Evolutionary conservation across 2,797 vertebrate species (phyloP).

Genomic region (Chloroceryle inda): DNA sequence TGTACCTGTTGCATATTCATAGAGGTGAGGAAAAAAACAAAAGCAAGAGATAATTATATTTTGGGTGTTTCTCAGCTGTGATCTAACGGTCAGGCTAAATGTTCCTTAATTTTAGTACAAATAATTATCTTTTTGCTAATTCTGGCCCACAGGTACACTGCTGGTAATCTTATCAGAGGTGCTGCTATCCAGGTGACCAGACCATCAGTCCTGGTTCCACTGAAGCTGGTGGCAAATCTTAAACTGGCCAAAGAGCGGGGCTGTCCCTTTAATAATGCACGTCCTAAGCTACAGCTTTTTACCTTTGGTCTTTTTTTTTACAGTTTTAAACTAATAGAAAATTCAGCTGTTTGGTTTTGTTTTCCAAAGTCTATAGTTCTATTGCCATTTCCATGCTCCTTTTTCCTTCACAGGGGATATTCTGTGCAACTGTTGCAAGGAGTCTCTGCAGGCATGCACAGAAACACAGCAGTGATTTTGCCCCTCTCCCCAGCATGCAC

Average conservation of each 20-base stretch:
- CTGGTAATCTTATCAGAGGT: background rate
- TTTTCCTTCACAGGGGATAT: constrained; percentile 15
- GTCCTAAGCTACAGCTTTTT: background rate
- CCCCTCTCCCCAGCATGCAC: background rate
- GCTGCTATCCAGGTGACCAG: background rate
- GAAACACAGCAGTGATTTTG: background rate
- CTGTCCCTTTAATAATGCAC: background rate
- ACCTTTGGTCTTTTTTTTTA: background rate
- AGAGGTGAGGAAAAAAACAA: background rate
- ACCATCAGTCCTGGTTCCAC: background rate
- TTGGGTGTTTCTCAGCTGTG: background rate
- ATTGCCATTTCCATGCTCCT: background rate
- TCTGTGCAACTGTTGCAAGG: background rate
- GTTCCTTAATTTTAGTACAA: background rate
- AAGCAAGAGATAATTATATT: background rate
- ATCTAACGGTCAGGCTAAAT: background rate
- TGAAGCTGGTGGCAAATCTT: background rate
- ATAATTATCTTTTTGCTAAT: background rate
- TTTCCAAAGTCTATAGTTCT: background rate
- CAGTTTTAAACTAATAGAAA: background rate
- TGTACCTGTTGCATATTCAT: background rate
- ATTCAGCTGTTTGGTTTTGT: background rate
- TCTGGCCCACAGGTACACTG: accelerated
- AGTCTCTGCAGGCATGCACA: background rate
- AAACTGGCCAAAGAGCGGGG: background rate